Evolutionary conservation across 2,888 invertebrate genomes (phyloP).

Genomic region (Epinotia ramella): DNA sequence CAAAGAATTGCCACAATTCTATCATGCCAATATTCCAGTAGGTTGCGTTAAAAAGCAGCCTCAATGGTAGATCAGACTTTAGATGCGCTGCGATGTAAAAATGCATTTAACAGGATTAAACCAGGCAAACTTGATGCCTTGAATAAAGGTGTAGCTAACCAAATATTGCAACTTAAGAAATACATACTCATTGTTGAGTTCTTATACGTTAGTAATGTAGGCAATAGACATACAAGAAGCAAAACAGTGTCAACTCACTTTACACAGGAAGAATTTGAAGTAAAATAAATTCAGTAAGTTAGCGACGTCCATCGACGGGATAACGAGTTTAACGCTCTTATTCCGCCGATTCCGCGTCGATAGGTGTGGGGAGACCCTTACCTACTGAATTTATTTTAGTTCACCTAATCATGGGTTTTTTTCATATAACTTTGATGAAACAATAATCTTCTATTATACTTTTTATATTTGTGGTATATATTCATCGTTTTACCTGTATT

Average conservation of each 20-base stretch:
- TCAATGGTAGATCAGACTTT: conserved; percentile 12
- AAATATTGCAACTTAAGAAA: neutral
- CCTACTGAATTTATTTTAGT: too few species aligned
- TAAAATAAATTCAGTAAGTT: too few species aligned
- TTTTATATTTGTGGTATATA: neutral
- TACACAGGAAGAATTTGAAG: neutral
- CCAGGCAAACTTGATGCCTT: neutral
- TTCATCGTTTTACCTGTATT: neutral
- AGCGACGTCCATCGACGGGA: too few species aligned
- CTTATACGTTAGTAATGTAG: neutral
- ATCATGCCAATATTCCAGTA: conserved; percentile 16
- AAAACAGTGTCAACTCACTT: neutral
- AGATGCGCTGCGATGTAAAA: neutral
- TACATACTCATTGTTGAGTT: conserved; percentile 2
- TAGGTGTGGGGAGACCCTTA: too few species aligned
- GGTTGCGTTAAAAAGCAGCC: neutral
- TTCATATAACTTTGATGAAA: neutral
- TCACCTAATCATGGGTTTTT: too few species aligned
- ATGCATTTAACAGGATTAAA: neutral
- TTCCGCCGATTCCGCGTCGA: too few species aligned
- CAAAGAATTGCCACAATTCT: conserved; percentile 37
- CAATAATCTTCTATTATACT: neutral
- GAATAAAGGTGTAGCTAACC: neutral
- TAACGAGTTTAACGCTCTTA: too few species aligned
- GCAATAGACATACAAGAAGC: neutral